Base-by-base conservation (phyloP, 2,113 vertebrate genomes). In the Siniperca knerii region DNA sequence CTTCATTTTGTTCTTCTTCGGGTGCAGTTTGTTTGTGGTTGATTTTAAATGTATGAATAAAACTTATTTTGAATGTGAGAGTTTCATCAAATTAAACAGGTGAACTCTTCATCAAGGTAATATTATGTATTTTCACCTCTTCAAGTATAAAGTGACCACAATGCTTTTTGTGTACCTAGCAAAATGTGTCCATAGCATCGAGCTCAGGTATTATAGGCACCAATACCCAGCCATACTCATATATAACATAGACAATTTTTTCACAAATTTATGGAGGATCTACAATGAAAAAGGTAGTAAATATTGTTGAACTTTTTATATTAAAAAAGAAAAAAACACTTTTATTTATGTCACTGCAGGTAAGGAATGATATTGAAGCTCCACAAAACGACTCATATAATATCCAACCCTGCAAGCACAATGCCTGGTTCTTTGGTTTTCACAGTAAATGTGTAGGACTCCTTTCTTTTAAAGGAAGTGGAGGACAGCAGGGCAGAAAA, bases 401-500 rank as follows among this genome's bases (percentile, higher is more conserved):
- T 18, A 29, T 18, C 7, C 16, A 18, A 57, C 8, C 8, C 55
- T 33, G 60, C 6, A 15, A 35, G 4, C 77, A n/a, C 42, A 12
- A 16, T 0, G 8, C 0, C 67, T 65, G n/a, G 8, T 21, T 74
- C 33, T 44, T 15, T 35, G 20, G 12, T n/a, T 68, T 62, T 74
- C 15, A 61, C 71, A 46, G 23, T 55, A 62, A 11, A 21, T 29
- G 40, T 68, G 23, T 35, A 16, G 3, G 35, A 37, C 29, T 65
- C 15, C 15, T 50, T 82, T 77, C 21, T 48, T 69, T 35, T 23
- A 92, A n/a, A 75, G 93, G 83, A 48, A 76, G 66, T 40, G 8
- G 12, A 96, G 93, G 92, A 92, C 92, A 92, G 92, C 88, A 88
- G 86, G 83, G 64, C 37, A 75, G 70, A 58, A 74, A 81, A 58